Conservation (phyloP, 2,113 vertebrate genomes). For the Heterochromis multidens region DNA sequence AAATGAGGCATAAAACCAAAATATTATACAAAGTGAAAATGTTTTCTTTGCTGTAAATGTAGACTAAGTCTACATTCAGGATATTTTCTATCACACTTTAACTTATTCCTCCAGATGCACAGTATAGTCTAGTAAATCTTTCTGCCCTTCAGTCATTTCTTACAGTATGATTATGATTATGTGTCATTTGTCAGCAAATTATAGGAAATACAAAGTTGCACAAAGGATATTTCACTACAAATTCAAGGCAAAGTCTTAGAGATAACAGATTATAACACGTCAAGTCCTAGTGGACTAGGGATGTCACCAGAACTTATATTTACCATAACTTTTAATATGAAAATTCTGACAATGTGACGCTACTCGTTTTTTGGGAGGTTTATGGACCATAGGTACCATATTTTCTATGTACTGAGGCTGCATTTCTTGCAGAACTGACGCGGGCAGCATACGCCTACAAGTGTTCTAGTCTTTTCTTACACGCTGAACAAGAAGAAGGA, state of each 20-base stretch:
- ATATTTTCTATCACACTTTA: not conserved
- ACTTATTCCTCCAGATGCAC: not conserved
- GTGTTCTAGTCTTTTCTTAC: not conserved
- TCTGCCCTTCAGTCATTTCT: not conserved
- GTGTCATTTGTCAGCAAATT: not conserved
- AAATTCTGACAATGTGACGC: not conserved
- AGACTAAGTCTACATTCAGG: not conserved
- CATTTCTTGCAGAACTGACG: too few species aligned
- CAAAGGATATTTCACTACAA: not conserved
- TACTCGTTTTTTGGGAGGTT: too few species aligned
- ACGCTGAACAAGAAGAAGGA: not conserved
- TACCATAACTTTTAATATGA: not conserved
- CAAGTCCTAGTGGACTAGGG: not conserved
- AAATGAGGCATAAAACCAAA: slow-evolving; percentile 36
- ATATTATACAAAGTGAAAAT: not conserved
- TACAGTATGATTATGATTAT: not conserved
- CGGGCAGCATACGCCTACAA: not conserved
- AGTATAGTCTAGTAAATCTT: not conserved
- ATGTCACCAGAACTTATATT: not conserved
- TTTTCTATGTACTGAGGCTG: too few species aligned
- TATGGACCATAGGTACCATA: too few species aligned
- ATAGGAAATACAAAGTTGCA: not conserved
- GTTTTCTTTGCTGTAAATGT: not conserved
- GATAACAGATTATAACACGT: not conserved
- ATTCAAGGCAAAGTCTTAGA: not conserved